Evolutionary conservation across 2,113 vertebrate genomes (phyloP).

Genomic region (Otolemur garnettii): DNA sequence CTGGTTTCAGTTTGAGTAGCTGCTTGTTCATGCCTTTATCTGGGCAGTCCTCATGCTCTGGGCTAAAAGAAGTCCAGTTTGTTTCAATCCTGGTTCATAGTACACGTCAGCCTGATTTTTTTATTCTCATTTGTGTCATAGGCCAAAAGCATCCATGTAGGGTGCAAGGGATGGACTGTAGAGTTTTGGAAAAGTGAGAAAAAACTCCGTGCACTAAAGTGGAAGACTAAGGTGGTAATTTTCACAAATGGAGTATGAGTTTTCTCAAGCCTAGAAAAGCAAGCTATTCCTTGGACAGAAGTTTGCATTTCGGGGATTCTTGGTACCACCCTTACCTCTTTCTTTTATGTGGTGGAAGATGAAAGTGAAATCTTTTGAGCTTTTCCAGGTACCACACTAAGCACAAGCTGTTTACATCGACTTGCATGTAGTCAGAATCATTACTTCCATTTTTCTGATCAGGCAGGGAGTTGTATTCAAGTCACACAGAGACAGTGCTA

Average conservation of each 20-base stretch:
- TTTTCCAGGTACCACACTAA: neutral
- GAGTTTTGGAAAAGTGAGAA: conserved; percentile 73
- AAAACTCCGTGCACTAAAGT: conserved; percentile 54
- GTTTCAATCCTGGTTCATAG: conserved; percentile 84
- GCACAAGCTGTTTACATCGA: neutral
- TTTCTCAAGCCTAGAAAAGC: neutral
- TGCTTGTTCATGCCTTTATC: conserved; percentile 82
- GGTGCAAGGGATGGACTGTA: conserved; percentile 51
- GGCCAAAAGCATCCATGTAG: conserved; percentile 69
- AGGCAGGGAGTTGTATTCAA: neutral
- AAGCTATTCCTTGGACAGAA: conserved; percentile 16
- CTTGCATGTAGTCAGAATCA: neutral
- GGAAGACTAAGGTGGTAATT: conserved; percentile 40
- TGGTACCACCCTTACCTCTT: neutral
- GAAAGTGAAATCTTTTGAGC: neutral
- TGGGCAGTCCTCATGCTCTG: conserved; percentile 74
- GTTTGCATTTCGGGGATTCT: neutral
- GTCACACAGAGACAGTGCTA: neutral
- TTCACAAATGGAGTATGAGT: conserved; percentile 9
- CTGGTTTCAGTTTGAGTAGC: conserved; percentile 86
- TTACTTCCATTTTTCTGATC: neutral
- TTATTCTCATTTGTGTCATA: conserved; percentile 79
- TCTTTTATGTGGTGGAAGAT: neutral
- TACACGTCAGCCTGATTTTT: conserved; percentile 80
- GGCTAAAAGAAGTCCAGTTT: conserved; percentile 86